These are phyloP conservation scores for Mustela nigripes DNA, from an alignment of 2,113 vertebrate genomes.

Conservation along the genomic window DNA sequence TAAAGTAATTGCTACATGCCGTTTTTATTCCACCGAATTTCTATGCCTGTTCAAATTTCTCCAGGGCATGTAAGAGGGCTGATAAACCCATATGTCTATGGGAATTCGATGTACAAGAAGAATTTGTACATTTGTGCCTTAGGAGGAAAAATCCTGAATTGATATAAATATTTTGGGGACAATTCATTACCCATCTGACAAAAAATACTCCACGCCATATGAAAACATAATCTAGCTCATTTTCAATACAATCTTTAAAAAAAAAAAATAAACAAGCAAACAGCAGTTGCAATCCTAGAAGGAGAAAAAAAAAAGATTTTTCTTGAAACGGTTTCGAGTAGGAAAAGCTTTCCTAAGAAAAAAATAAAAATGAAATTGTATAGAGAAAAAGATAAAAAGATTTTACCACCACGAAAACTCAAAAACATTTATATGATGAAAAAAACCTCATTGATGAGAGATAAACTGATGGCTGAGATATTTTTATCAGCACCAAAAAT, in stretches of 20 bases:
- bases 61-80: neutral
- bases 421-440: neutral
- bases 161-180: neutral
- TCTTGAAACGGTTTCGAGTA: neutral
- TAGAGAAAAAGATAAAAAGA: neutral
- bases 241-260: neutral
- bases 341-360: conserved; percentile 10
- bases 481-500: neutral
- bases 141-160: neutral
- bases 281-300: neutral
- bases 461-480: neutral
- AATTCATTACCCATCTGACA: neutral
- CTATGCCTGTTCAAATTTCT: neutral
- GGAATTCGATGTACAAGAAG: neutral
- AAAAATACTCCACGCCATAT: neutral
- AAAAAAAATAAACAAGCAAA: neutral
- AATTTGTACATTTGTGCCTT: neutral
- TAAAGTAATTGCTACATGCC: neutral
- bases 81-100: neutral
- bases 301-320: neutral
- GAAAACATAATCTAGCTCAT: neutral
- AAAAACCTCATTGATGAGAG: neutral
- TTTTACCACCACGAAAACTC: neutral
- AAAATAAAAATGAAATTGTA: neutral
- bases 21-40: conserved; percentile 37